Conservation (phyloP, 2,113 vertebrate species). For the Pteronura brasiliensis region DNA sequence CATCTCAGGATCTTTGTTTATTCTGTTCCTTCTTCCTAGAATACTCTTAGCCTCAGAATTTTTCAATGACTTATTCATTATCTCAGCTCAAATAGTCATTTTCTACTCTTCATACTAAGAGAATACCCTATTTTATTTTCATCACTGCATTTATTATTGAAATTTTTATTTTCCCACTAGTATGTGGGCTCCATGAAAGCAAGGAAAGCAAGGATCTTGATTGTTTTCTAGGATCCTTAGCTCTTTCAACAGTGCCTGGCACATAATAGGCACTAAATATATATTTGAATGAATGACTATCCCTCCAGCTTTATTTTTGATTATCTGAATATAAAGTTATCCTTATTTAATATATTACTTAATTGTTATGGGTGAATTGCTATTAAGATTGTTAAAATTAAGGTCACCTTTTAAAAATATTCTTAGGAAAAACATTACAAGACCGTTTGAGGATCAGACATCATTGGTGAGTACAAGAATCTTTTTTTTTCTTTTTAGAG, state of each 20-base stretch:
- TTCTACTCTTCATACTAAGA: not conserved
- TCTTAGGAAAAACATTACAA: conserved; percentile 95
- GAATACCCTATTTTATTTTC: not conserved
- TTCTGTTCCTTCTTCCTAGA: not conserved
- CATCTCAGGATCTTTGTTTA: not conserved
- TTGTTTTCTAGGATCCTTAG: not conserved
- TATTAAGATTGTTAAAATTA: conserved; percentile 29
- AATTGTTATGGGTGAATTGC: not conserved
- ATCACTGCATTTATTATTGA: not conserved
- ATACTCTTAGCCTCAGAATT: not conserved
- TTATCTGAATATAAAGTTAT: conserved; percentile 23
- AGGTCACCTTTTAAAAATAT: not conserved
- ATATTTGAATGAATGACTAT: not conserved
- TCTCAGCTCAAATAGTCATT: not conserved
- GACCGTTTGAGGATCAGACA: conserved; percentile 97
- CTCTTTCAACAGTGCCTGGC: not conserved
- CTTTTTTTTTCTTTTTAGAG: not conserved
- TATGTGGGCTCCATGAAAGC: not conserved
- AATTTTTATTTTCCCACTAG: not conserved
- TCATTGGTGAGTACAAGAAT: conserved; percentile 88
- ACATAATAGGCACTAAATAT: not conserved
- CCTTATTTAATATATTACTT: not conserved
- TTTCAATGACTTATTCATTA: not conserved
- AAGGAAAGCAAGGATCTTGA: not conserved
- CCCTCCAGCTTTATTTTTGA: not conserved